Evolutionary conservation across 2,888 invertebrate genomes (phyloP).

Genomic region (Pyralis farinalis): DNA sequence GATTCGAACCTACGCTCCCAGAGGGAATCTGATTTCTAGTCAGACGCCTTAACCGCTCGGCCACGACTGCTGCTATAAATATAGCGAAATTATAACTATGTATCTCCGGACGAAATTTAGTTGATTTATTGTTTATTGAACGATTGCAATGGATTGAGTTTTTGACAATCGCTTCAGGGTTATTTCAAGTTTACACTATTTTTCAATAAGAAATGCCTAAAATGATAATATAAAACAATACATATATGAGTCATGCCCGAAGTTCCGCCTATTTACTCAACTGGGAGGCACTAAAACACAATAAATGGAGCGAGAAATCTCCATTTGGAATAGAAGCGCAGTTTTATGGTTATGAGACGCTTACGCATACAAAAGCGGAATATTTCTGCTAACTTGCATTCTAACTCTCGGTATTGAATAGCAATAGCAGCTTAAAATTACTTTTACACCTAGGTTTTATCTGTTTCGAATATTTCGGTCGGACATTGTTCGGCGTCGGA

Average conservation of each 20-base stretch:
- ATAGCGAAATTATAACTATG: constrained; percentile 13
- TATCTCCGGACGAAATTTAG: no score
- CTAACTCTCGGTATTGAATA: no score
- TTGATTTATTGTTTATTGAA: no score
- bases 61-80: constrained; percentile 82
- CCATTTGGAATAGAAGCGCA: constrained; percentile 40
- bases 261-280: constrained; percentile 47
- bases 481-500: no score
- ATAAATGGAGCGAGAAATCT: constrained; percentile 56
- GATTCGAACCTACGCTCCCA: constrained; percentile 95
- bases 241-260: constrained; percentile 27
- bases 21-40: constrained; percentile 92
- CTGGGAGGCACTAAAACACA: constrained; percentile 50
- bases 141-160: no score
- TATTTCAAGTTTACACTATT: no score
- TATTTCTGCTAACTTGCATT: neutral
- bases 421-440: no score
- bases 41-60: constrained; percentile 90
- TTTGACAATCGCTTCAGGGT: no score
- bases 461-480: no score
- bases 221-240: neutral
- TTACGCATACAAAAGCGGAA: constrained; percentile 30
- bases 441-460: no score
- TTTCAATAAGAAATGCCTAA: neutral
- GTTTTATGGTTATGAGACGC: constrained; percentile 62